Base-by-base conservation (phyloP, 2,113 vertebrate genomes). In the Jacana jacana region DNA sequence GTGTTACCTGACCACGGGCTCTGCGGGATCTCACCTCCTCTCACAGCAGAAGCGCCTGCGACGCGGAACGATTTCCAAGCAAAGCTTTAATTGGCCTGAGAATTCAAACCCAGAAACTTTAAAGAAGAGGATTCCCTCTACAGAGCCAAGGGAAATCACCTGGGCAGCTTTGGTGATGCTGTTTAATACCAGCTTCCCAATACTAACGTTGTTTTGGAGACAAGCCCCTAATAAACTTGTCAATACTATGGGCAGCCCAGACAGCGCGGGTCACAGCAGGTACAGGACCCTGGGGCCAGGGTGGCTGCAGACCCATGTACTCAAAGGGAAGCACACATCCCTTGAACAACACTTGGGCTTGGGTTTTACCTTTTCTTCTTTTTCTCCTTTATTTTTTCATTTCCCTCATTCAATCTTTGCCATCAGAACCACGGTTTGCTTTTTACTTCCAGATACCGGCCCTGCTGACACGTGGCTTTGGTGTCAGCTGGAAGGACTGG, bases 401-500 rank as follows among this genome's bases (percentile, higher is more conserved):
- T 30, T 31, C 15, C 4, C 7, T 25, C 39, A 49, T 51, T 54
- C 28, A 10, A 49, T n/a, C 52, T 42, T 49, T 18, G 27, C 17
- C 28, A 14, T 82, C 22, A 77, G 61, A 49, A 2, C 17, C 40
- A 33, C 37, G 16, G 51, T 40, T 66, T 66, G 19, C 28, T 48
- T 23, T 30, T 54, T 22, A 16, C 28, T 37, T 42, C 37, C 28
- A 55, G 23, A n/a, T 5, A 39, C 11, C 64, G 10, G 25, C 48
- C 46, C 40, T 86, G 86, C 83, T n/a, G 33, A 55, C 37, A 61
- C 8, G 7, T 13, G 63, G 30, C 48, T 55, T 20, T 51, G 28
- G 10, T 55, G 39, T 39, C 35, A 37, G 10, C 40, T 6, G 35
- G 25, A 30, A 13, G 1, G 63, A 72, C 3, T 0, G 1, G 18